Evolutionary conservation across 1,140 invertebrate species (phyloP), one percentile per base, ranked within the genome.

Genomic region (Pseudomyrmex sp.): DNA sequence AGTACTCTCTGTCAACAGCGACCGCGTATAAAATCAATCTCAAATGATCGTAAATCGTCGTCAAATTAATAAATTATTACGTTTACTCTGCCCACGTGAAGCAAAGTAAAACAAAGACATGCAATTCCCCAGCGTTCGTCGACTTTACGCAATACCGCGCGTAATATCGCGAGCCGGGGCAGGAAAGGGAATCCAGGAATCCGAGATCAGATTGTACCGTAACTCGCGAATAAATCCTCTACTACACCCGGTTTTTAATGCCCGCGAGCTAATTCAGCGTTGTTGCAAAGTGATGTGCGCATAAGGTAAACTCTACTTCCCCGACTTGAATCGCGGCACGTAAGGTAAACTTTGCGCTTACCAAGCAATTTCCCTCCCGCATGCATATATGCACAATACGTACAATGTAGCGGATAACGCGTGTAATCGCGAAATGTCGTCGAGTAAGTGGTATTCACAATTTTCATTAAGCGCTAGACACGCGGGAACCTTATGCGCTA

Each of bases 401-500:
- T 50, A 73, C 48, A 82, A 62, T 75, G 48, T 82, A 62, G 46
- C 69, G 62, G 62, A 75, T 74, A 62, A 82, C 54, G n/a, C 58
- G 68, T 77, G 56, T 18, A 7, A 18, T 46, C 50, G 35, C 52
- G 20, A 79, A 79, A 79, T 69, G 76, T 44, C 52, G 65, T 79
- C 65, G 20, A 58, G 76, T 79, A 70, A 79, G 65, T 70, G 76
- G 65, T 79, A 79, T 58, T 79, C 65, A 23, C 35, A 70, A 70
- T 79, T 79, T 79, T 79, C 65, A 79, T 77, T 77, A 77, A 66
- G 26, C 62, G 12, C 74, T 54, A 35, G 35, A 35, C 35, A 35
- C 48, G 18, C 12, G 18, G 44, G 56, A 69, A 50, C 13, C 44
- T 12, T 69, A 5, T 52, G 0, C 4, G 35, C 35, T 35, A 35